phyloP scores from a whole-genome alignment of 2,797 vertebrate species.

The Esox lucius region DNA sequence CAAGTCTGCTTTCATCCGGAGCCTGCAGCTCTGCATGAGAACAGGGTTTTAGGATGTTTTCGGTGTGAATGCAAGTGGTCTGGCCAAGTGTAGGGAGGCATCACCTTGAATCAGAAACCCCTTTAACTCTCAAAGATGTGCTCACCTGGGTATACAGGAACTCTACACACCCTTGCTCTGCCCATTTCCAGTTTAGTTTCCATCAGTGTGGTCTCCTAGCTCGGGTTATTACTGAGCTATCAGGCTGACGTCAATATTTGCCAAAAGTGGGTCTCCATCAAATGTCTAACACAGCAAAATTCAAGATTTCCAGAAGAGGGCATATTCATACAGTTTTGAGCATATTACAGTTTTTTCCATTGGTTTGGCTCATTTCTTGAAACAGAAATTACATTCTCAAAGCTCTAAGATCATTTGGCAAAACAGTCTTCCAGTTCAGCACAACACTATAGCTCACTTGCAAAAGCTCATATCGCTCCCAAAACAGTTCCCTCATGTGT shows the following conservation, averaged over 20 bases:
- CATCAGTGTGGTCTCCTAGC: constrained; percentile 30
- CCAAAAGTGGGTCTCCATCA: not conserved
- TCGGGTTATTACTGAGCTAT: not conserved
- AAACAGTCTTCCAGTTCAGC: too few species aligned
- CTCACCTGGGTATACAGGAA: constrained; percentile 49
- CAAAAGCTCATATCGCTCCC: too few species aligned
- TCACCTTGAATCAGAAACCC: not conserved
- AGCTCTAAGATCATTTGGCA: too few species aligned
- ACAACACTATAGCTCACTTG: too few species aligned
- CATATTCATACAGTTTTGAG: too few species aligned
- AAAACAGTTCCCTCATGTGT: too few species aligned
- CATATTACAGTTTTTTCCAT: too few species aligned
- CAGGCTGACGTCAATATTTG: not conserved
- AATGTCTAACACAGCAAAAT: not conserved
- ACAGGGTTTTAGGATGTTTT: constrained; percentile 1
- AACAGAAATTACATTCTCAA: too few species aligned
- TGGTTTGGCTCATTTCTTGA: too few species aligned
- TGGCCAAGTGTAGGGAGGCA: not conserved
- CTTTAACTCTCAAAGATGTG: not conserved
- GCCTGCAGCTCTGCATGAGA: constrained; percentile 24
- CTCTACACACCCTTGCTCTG: not conserved
- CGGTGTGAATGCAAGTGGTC: not conserved
- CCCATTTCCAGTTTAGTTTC: constrained; percentile 14
- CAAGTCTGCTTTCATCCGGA: constrained; percentile 35
- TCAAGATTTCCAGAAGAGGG: not conserved